Conservation (phyloP, 2,797 vertebrate species). For the Octomys mimax region DNA sequence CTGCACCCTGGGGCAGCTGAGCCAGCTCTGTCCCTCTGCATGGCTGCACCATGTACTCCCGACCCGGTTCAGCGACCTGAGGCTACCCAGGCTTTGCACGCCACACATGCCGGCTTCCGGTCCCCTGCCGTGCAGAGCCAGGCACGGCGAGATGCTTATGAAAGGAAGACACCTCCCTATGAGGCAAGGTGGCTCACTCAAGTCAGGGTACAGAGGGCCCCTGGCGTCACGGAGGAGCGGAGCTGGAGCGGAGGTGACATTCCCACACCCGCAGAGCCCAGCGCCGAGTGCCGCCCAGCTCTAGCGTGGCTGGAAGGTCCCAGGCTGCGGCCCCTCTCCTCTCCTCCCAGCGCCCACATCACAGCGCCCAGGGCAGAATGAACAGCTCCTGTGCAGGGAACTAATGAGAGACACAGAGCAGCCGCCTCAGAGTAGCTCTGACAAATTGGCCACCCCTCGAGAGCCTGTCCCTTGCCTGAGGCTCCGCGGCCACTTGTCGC, state of each 20-base stretch:
- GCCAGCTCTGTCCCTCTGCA: not conserved
- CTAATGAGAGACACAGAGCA: not conserved
- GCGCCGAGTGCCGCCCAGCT: not conserved
- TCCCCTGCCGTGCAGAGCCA: not conserved
- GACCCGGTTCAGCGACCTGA: not conserved
- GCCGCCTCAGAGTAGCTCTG: not conserved
- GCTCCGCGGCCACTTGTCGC: not conserved
- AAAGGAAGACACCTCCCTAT: not conserved
- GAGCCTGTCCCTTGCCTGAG: not conserved
- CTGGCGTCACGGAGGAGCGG: no score
- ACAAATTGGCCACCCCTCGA: not conserved
- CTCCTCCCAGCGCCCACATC: not conserved
- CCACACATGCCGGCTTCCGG: not conserved
- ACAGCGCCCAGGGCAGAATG: not conserved
- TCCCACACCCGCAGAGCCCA: not conserved
- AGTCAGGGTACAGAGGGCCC: not conserved
- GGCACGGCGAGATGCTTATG: no score
- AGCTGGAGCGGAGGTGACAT: not conserved
- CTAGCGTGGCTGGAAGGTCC: rapidly evolving
- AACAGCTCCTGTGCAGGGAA: not conserved
- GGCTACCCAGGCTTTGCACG: not conserved
- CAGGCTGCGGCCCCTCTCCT: not conserved
- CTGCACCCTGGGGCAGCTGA: not conserved
- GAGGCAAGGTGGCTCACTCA: not conserved
- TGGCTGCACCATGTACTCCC: not conserved